Conservation (phyloP, 1,140 invertebrate species). For the Adoxophyes honmai region DNA sequence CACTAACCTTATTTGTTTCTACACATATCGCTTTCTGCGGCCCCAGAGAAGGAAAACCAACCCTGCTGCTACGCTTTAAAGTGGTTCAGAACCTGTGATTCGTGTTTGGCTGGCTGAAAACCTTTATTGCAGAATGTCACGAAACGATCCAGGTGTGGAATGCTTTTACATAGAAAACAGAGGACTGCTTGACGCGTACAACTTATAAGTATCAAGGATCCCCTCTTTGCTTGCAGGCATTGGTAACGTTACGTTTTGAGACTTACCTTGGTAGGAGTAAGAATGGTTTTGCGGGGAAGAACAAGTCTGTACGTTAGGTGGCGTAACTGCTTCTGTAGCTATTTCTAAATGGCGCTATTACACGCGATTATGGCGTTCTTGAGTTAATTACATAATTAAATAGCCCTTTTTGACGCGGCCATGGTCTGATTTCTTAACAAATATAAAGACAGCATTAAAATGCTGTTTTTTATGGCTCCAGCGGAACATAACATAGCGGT, state of each 20-base stretch:
- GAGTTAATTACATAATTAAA: conserved; percentile 53
- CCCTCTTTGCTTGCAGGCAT: not conserved
- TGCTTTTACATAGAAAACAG: conserved; percentile 50
- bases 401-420: conserved; percentile 27
- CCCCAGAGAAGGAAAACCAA: not conserved
- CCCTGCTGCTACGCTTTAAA: conserved; percentile 13
- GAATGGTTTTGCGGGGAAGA: conserved; percentile 3
- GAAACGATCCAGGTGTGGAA: conserved; percentile 54
- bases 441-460: conserved; percentile 19
- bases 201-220: conserved; percentile 8
- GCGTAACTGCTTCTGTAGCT: not conserved
- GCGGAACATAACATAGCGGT: not conserved
- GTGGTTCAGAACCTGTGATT: conserved; percentile 1
- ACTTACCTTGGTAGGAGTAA: not conserved
- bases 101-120: conserved; percentile 27
- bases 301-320: not conserved
- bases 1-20: conserved; percentile 49
- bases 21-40: conserved; percentile 16
- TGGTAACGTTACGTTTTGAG: not conserved
- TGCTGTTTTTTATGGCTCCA: conserved; percentile 18
- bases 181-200: conserved; percentile 44
- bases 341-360: conserved; percentile 28
- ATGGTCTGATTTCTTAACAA: conserved; percentile 19
- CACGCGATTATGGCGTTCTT: conserved; percentile 45
- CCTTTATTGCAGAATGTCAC: conserved; percentile 53